A percentile compares a stretch with the other conserved stretches of the same genome.
phyloP scores from a whole-genome alignment of 2,888 invertebrate species.

The Dolichopus griseipennis region DNA sequence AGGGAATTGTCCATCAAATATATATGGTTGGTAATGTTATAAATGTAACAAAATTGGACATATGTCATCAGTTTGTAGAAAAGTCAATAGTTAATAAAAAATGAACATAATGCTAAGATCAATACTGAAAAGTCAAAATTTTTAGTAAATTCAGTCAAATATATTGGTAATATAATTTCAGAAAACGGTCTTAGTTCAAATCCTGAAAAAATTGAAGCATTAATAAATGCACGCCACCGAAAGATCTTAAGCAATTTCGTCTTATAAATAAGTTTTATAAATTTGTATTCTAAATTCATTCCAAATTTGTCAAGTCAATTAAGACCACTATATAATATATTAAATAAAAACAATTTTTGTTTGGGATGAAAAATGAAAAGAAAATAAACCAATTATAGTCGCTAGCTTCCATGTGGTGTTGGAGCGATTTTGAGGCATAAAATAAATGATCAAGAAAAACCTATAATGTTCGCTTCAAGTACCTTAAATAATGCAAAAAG shows the following conservation, averaged over 20 bases:
- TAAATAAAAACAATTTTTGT: background rate
- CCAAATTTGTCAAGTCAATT: background rate
- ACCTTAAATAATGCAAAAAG: constrained; percentile 14
- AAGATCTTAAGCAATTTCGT: background rate
- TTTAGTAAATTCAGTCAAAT: no score
- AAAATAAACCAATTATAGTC: background rate
- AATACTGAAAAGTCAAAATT: no score
- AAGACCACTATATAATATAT: background rate
- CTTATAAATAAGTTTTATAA: background rate
- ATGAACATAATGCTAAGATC: no score
- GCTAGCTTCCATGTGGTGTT: background rate
- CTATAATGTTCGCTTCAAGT: constrained; percentile 16
- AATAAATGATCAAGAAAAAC: constrained; percentile 17
- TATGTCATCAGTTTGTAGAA: no score
- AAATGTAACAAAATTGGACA: no score
- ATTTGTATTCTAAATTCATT: background rate
- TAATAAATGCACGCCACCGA: background rate
- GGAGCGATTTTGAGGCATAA: constrained; percentile 14
- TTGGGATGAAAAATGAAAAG: background rate
- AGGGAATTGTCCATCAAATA: no score
- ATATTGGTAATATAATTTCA: no score
- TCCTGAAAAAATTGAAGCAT: background rate
- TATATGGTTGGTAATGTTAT: no score
- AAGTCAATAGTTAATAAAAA: no score
- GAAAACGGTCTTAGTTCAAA: background rate